A percentile compares a stretch with the other conserved stretches of the same genome.
Evolutionary conservation across 2,797 vertebrate genomes (phyloP).

Genomic region (Botia kubotai): DNA sequence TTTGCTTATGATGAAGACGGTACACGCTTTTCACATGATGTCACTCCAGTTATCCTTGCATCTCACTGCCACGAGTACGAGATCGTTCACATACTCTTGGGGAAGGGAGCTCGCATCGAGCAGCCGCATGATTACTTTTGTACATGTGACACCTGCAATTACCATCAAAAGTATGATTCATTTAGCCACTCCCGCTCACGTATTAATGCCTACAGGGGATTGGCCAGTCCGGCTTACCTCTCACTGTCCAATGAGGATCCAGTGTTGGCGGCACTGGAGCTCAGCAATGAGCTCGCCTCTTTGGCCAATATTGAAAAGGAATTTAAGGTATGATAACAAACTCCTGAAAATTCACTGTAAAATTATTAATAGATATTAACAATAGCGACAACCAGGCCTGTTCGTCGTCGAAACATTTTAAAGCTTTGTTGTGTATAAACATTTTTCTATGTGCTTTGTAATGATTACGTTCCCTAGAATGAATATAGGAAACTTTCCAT

Average conservation of each 20-base stretch:
- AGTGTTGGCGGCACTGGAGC: conserved; percentile 94
- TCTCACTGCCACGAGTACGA: conserved; percentile 98
- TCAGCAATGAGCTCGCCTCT: conserved; percentile 94
- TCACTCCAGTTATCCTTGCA: conserved; percentile 93
- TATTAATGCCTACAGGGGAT: conserved; percentile 96
- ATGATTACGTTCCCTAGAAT: conserved; percentile 78
- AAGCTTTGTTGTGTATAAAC: neutral
- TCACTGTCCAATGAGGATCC: conserved; percentile 95
- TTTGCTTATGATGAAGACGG: conserved; percentile 98
- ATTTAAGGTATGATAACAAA: conserved; percentile 86
- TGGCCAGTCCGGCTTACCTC: conserved; percentile 97
- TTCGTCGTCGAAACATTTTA: neutral
- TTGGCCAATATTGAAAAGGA: conserved; percentile 98
- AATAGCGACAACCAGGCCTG: neutral
- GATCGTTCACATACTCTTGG: conserved; percentile 92
- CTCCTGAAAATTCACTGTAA: neutral
- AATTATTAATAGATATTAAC: neutral
- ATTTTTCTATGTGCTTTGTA: neutral
- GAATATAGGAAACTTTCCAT: conserved; percentile 95
- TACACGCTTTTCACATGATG: conserved; percentile 93
- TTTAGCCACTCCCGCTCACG: conserved; percentile 96
- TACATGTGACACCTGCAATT: conserved; percentile 91
- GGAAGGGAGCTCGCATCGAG: conserved; percentile 91
- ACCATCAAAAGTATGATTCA: conserved; percentile 94
- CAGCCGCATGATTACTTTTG: conserved; percentile 97